Percentiles rank a stretch among this genome's conserved stretches.
Evolutionary conservation across 2,888 invertebrate genomes (phyloP).

Genomic region (Dryadula phaetusa): DNA sequence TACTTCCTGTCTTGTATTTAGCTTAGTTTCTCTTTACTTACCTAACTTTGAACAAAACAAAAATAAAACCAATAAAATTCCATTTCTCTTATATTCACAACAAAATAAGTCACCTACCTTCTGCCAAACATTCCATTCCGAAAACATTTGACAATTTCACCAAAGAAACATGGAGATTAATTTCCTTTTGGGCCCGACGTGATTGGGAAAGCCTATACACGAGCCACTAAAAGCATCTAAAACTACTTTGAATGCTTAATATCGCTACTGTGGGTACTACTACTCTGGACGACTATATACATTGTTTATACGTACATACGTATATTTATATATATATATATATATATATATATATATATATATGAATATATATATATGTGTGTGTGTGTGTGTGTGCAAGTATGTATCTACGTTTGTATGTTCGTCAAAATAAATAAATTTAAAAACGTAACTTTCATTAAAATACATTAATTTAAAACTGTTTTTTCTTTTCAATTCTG

Average conservation of each 20-base stretch:
- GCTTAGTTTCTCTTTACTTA: no score
- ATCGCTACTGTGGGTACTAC: constrained; percentile 30
- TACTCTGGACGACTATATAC: background rate
- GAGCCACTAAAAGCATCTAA: constrained; percentile 43
- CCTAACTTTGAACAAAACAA: background rate
- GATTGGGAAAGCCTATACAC: constrained; percentile 45
- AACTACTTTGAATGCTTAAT: constrained; percentile 47
- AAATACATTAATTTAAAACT: no score
- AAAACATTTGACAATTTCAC: constrained; percentile 51
- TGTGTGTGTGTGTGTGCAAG: no score
- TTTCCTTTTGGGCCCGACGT: constrained; percentile 51
- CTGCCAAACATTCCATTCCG: constrained; percentile 29
- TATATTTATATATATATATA: background rate
- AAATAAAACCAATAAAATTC: no score
- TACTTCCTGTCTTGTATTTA: no score
- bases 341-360: no score
- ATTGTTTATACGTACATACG: background rate
- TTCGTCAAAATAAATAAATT: no score
- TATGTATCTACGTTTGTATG: no score
- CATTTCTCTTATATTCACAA: no score
- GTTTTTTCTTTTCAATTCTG: no score
- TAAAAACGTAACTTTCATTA: no score
- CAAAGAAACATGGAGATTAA: constrained; percentile 52
- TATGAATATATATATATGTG: no score
- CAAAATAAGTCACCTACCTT: background rate